Evolutionary conservation across 35 echinoderm and acorn worm species (phyloP).

Genomic region (Ophioderma brevispina): DNA sequence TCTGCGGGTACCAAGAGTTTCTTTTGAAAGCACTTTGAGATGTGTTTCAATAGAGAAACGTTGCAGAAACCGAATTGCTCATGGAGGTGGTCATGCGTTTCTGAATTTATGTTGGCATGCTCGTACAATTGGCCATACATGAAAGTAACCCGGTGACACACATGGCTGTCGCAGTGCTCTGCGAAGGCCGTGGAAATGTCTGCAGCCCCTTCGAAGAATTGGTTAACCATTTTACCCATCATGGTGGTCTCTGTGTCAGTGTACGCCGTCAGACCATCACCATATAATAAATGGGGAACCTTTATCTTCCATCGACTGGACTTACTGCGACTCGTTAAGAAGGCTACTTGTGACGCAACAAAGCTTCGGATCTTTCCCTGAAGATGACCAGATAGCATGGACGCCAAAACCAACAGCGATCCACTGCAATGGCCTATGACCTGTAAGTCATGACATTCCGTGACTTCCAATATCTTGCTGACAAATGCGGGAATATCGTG

Average conservation of each 20-base stretch:
- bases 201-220: conserved; percentile 12
- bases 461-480: conserved; percentile 54
- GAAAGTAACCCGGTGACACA: conserved; percentile 65
- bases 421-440: conserved; percentile 70
- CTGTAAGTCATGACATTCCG: conserved; percentile 52
- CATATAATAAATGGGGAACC: conserved; percentile 22
- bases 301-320: conserved; percentile 38
- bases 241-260: conserved; percentile 46
- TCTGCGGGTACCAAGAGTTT: conserved; percentile 27
- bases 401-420: conserved; percentile 39
- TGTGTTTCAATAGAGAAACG: conserved; percentile 57
- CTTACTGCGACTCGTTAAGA: conserved; percentile 20
- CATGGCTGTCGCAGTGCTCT: conserved; percentile 70
- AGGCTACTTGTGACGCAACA: conserved; percentile 59
- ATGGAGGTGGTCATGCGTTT: conserved; percentile 66
- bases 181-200: conserved; percentile 34
- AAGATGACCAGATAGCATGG: conserved; percentile 58
- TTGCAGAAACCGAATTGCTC: conserved; percentile 62
- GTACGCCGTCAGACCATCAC: conserved; percentile 66
- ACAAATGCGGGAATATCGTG: conserved; percentile 69
- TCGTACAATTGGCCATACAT: conserved; percentile 62
- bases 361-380: conserved; percentile 69
- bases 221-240: conserved; percentile 23
- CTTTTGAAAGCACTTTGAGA: conserved; percentile 28
- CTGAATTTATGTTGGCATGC: conserved; percentile 52